Base-by-base conservation (phyloP, 1,140 invertebrate genomes). In the Scaptomyza pallida region DNA sequence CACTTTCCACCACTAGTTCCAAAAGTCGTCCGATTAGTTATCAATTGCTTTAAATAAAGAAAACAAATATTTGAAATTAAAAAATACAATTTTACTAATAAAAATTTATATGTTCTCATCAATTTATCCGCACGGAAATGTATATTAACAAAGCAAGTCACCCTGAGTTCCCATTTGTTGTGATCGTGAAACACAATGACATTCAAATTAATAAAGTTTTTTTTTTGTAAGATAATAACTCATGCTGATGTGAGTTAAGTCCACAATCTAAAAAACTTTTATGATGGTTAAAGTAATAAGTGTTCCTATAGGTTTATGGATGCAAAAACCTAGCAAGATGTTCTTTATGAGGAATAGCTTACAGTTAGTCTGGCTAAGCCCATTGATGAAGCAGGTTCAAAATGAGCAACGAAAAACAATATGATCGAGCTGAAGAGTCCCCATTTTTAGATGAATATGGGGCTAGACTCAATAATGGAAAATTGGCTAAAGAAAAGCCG, bases 391-490 rank as follows among this genome's bases (percentile, higher is more conserved):
- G n/a, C 19, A 43, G 26, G 40, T 54, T 45, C 23, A 15, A 12
- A 13, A 68, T 61, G 41, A 55, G 33, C 23, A 33, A 26, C 15
- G 43, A 50, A 1, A 54, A 45, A 16, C 61, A 69, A 62, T 12
- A 12, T 23, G 45, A 60, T 23, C 33, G 48, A 30, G 44, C 48
- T 0, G 81, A 85, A 21, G 16, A 47, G 12, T 50, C 47, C 0
- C 60, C 54, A 10, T 86, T 82, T 21, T 17, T 88, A 0, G 45
- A 59, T 26, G 57, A 68, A 21, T 30, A 9, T 30, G 26, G 6
- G 8, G 57, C 33, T 3, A 47, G 52, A 10, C 33, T 26, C 0
- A 19, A 52, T 3, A 47, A 19, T 23, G 45, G 23, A 2, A 40
- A 45, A 21, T 17, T 13, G 10, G 35, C 0, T 0, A 2, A 40